Evolutionary conservation across 2,797 vertebrate genomes (phyloP), one percentile per base, ranked within the genome.

Genomic region (Bryconaethiops microstoma): DNA sequence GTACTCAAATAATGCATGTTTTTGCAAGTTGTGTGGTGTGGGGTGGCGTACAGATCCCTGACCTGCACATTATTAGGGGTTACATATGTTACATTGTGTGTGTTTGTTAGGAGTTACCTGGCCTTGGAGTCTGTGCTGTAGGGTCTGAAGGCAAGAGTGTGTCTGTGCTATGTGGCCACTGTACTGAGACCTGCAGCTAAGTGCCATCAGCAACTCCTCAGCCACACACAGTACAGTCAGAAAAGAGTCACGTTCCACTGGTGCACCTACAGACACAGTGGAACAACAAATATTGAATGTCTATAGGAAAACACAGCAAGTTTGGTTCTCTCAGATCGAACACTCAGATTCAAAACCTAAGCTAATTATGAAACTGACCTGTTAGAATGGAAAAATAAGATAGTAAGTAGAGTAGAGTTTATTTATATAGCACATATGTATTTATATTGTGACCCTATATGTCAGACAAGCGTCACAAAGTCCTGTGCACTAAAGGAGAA

Each of bases 131-230:
- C 83, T 83, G 48, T 80, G 80, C 35, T 75, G 50, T 21, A 95
- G 86, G 25, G 78, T 68, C 64, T 91, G 77, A 71, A 95, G 71
- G 13, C 29, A 17, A 16, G 84, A 80, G 68, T 93, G 59, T 52
- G 91, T 88, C 0, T 59, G 21, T 8, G 86, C 74, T 59, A 93
- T 84, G 13, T 10, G 77, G 25, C 81, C 77, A 1, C 73, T 57
- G 71, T 90, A 90, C 8, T 68, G 75, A 14, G 92, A 92, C 63
- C 91, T 86, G 45, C 76, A 81, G 62, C 60, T 45, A 82, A 95
- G 92, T 0, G 54, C 91, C 19, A 81, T 40, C 74, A 94, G 89
- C 12, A 95, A 85, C 14, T 90, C 84, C 76, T 83, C 85, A 1
- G 93, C 91, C 39, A 86, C 78, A 62, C 48, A 74, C 14, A 93